These are phyloP conservation scores for Aplysina aerophoba DNA, from an alignment of 37 sponge, comb jelly and placozoan genomes.

Conservation along the genomic window DNA sequence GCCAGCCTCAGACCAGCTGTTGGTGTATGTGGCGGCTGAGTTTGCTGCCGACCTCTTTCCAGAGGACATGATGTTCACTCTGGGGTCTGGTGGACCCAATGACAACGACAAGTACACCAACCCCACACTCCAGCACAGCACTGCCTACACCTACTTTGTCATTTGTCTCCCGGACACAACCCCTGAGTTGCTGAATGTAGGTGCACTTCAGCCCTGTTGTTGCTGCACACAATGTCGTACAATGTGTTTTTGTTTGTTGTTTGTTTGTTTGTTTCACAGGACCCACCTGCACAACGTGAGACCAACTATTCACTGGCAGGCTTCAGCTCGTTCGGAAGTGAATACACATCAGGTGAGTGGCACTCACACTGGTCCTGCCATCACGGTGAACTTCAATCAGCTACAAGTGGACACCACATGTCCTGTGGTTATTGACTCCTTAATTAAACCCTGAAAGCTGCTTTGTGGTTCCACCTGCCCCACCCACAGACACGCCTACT, in stretches of 20 bases:
- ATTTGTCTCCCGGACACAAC: constrained; percentile 50
- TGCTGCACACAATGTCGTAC: too few species aligned
- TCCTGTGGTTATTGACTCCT: neutral
- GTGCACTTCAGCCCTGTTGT: neutral
- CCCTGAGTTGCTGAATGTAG: neutral
- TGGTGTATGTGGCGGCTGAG: constrained; percentile 61
- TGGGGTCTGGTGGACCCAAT: constrained; percentile 45
- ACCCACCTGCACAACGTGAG: too few species aligned
- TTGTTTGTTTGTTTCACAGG: too few species aligned
- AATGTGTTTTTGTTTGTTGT: too few species aligned
- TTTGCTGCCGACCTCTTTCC: constrained; percentile 51
- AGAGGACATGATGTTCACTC: neutral
- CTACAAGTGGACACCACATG: neutral
- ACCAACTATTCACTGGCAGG: too few species aligned
- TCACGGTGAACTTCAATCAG: neutral
- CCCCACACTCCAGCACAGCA: constrained; percentile 36
- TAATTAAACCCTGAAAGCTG: neutral
- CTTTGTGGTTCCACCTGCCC: neutral
- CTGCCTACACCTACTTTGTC: constrained; percentile 58
- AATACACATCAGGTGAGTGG: too few species aligned
- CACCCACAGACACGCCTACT: neutral
- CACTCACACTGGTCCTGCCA: neutral
- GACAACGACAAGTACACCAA: constrained; percentile 47
- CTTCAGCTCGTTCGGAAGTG: too few species aligned
- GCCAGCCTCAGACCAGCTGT: too few species aligned